phyloP scores from a whole-genome alignment of 2,888 invertebrate genomes.

The Trissonchulus latispiculum region DNA sequence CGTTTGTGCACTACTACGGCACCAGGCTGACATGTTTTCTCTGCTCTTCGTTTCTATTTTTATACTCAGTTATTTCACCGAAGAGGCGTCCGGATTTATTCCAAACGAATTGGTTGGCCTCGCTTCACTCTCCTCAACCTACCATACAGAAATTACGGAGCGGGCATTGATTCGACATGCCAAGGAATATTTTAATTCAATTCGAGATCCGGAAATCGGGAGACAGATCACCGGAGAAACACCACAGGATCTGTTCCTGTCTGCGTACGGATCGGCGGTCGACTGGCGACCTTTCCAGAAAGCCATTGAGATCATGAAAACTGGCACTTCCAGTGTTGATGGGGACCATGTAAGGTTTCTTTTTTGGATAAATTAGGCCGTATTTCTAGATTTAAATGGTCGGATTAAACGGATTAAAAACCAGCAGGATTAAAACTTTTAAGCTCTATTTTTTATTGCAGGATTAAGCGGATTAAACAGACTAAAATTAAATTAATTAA shows the following conservation, averaged over 20 bases:
- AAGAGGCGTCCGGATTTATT: no score
- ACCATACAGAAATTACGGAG: not conserved
- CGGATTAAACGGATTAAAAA: no score
- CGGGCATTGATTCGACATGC: slow-evolving; percentile 7
- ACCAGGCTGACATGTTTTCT: no score
- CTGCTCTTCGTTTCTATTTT: no score
- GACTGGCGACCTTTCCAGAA: not conserved
- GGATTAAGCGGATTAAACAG: no score
- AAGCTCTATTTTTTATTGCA: no score
- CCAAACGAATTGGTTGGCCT: not conserved
- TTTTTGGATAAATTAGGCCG: no score
- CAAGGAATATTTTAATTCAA: not conserved
- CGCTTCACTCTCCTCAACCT: not conserved
- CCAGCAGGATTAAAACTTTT: no score
- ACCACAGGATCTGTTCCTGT: not conserved
- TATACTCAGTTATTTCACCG: no score
- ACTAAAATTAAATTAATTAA: no score
- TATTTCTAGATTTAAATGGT: no score
- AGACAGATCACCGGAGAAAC: not conserved
- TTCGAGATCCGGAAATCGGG: not conserved
- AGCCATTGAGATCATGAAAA: not conserved
- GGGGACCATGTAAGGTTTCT: not conserved
- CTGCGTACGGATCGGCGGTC: not conserved
- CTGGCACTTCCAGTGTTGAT: not conserved
- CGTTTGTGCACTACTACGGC: no score